These are phyloP conservation scores for Drosophila anomalata DNA, from an alignment of 2,888 invertebrate genomes.

Conservation along the genomic window DNA sequence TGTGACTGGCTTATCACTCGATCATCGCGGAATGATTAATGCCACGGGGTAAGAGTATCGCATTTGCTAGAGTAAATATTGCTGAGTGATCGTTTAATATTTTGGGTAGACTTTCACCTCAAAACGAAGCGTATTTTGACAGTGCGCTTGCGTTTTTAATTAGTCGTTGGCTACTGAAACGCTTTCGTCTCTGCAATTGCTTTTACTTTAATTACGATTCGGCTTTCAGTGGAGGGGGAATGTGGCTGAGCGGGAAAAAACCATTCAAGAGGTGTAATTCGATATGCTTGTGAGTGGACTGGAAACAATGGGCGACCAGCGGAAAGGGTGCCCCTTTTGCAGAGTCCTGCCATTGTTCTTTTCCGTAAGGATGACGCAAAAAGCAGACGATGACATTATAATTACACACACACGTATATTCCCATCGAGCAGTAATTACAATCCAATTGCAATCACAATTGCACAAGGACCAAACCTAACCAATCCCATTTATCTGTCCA, in stretches of 20 bases:
- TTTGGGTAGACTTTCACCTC: constrained; percentile 38
- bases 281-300: constrained; percentile 74
- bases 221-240: neutral
- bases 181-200: constrained; percentile 50
- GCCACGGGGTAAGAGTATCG: constrained; percentile 54
- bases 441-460: constrained; percentile 74
- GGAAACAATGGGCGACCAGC: constrained; percentile 50
- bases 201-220: constrained; percentile 68
- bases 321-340: constrained; percentile 63
- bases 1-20: constrained; percentile 78
- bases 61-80: constrained; percentile 55
- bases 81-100: constrained; percentile 82
- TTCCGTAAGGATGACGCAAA: constrained; percentile 61
- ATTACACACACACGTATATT: constrained; percentile 56
- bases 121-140: constrained; percentile 51
- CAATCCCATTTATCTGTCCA: constrained; percentile 35
- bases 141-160: constrained; percentile 61
- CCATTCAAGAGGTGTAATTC: constrained; percentile 67
- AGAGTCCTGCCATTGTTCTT: constrained; percentile 39
- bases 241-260: constrained; percentile 37
- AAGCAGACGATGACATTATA: constrained; percentile 68
- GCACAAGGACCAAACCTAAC: constrained; percentile 29
- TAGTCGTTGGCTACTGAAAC: constrained; percentile 61
- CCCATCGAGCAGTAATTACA: constrained; percentile 72
- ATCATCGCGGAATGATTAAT: constrained; percentile 76